Evolutionary conservation across 30 jellyfish, hydroid and myxozoan genomes (phyloP).

Genomic region (Aurelia sp.): DNA sequence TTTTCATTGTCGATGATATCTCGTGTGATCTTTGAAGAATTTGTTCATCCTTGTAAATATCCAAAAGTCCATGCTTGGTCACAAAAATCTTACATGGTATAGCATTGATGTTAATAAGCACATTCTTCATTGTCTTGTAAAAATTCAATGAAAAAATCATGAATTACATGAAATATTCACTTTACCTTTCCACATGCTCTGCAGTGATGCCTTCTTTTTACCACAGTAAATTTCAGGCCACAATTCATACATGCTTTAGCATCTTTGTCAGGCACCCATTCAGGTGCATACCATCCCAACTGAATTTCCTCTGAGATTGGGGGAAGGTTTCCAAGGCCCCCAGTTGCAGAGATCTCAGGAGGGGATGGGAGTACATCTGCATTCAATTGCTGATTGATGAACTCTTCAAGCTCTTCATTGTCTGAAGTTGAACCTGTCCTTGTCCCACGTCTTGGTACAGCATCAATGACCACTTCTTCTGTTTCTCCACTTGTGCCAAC

Average conservation of each 20-base stretch:
- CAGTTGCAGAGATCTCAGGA: conserved; percentile 18
- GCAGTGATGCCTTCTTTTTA: conserved; percentile 96
- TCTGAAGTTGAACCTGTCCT: conserved; percentile 73
- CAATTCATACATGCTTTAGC: conserved; percentile 89
- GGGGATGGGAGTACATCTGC: conserved; percentile 12
- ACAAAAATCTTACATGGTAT: not conserved
- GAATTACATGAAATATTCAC: not conserved
- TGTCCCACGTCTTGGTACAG: conserved; percentile 17
- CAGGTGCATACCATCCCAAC: conserved; percentile 95
- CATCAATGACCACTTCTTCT: not conserved
- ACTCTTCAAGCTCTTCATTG: conserved; percentile 80
- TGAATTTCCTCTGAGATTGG: conserved; percentile 34
- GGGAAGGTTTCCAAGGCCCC: conserved; percentile 23
- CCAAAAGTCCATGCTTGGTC: not conserved
- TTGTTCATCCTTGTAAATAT: not conserved
- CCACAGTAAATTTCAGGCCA: conserved; percentile 83
- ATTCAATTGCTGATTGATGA: conserved; percentile 45
- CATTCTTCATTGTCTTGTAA: not conserved
- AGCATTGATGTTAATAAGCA: not conserved
- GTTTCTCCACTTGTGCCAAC: conserved; percentile 1
- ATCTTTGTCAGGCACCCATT: conserved; percentile 95
- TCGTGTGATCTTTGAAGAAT: not conserved
- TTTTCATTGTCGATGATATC: too few relatives aligned
- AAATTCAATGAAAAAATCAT: not conserved
- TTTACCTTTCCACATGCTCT: conserved; percentile 98